These are phyloP conservation scores for Eulemur coronatus DNA, from an alignment of 2,797 vertebrate species.

Conservation along the genomic window DNA sequence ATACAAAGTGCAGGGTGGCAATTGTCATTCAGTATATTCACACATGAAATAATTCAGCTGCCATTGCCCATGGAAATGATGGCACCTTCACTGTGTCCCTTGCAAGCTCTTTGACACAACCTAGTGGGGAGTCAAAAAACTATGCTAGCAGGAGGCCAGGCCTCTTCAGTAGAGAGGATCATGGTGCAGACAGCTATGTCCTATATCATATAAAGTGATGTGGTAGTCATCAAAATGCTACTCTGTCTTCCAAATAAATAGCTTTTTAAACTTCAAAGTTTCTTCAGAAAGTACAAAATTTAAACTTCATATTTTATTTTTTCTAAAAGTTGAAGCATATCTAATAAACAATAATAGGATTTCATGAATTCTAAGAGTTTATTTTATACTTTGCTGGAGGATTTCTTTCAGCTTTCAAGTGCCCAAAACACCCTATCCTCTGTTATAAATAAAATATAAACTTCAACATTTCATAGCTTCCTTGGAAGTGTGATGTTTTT, in stretches of 20 bases:
- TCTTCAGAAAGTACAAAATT: neutral
- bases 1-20: neutral
- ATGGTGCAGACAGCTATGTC: neutral
- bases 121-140: constrained; percentile 24
- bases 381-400: neutral
- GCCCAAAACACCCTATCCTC: neutral
- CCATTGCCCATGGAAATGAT: neutral
- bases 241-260: neutral
- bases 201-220: neutral
- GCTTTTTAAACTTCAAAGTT: neutral
- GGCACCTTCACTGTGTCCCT: constrained; percentile 9
- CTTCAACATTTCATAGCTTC: neutral
- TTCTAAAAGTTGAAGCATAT: neutral
- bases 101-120: constrained; percentile 36
- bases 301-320: neutral
- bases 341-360: neutral
- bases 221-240: neutral
- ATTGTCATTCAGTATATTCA: neutral
- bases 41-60: constrained; percentile 44
- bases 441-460: constrained; percentile 22
- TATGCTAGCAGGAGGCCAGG: neutral
- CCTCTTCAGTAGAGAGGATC: neutral
- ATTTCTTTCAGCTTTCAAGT: neutral
- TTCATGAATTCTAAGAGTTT: neutral
- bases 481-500: neutral